Conservation (phyloP, 1,140 invertebrate species). For the Euura saliciscinereae region DNA sequence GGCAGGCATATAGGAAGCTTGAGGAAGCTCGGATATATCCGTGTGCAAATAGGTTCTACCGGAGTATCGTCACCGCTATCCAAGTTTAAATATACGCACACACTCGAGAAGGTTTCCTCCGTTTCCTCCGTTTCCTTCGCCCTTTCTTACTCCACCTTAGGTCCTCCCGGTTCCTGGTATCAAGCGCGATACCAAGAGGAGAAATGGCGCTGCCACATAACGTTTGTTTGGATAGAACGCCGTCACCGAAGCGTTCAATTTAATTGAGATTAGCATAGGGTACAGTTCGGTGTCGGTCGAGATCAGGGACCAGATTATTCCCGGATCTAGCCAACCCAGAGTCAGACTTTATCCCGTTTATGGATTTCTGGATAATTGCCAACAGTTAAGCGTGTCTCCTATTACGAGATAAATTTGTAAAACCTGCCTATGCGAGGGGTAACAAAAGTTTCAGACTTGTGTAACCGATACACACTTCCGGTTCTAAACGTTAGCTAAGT, state of each 20-base stretch:
- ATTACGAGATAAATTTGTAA: too few relatives aligned
- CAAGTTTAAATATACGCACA: constrained; percentile 7
- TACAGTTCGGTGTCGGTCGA: neutral
- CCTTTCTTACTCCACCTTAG: neutral
- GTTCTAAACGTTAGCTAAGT: neutral
- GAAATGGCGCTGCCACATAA: neutral
- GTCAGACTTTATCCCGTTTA: neutral
- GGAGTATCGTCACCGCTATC: neutral
- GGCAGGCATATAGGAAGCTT: neutral
- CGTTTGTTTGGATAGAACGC: constrained; percentile 5
- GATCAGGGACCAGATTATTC: neutral
- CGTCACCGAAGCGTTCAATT: constrained; percentile 5
- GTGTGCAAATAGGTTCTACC: neutral
- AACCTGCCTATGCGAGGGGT: too few relatives aligned
- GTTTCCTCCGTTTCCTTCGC: neutral
- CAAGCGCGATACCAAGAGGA: too few relatives aligned
- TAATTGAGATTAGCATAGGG: constrained; percentile 5
- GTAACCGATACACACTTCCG: constrained; percentile 2
- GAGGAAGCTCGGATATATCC: neutral
- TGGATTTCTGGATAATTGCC: constrained; percentile 3
- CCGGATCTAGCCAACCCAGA: neutral
- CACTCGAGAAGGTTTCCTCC: neutral
- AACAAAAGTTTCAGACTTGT: neutral
- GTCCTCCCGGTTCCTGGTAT: too few relatives aligned
- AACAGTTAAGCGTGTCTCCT: neutral